Base-by-base conservation (phyloP, 1,140 invertebrate species). In the Drosophila kohkoa region DNA sequence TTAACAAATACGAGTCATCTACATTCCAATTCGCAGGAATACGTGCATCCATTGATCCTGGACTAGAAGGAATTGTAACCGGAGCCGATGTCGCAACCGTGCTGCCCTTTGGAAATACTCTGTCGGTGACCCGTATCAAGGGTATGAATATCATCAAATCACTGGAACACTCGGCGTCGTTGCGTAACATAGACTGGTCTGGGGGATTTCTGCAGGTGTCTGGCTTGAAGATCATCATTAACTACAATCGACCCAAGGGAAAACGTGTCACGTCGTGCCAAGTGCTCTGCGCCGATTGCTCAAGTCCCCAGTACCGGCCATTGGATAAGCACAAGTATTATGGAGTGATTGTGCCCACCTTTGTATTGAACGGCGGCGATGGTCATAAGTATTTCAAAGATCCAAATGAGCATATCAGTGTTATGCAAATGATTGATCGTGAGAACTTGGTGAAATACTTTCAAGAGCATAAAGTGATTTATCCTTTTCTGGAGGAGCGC, bases 191-290 rank as follows among this genome's bases (percentile, higher is more conserved):
- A 2, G 92, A 93, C 5, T 93, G 92, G 0, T 63, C 91, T 5
- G 95, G 94, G 10, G 94, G 94, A 64, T 95, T 95, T 81, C 86
- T 95, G 10, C 95, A 95, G 90, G 89, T 94, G 7, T 94, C 95
- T 6, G 95, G 95, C 0, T 74, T 95, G 25, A 86, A 93, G 57
- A 90, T 95, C 0, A 82, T 76, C 2, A 94, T 94, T 57, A 93
- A 95, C 88, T 92, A 94, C 69, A 85, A 92, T 7, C 91, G 92
- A 57, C 91, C 92, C 0, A 75, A 91, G 0, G 94, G 94, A 5
- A 92, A 91, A 5, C 91, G 94, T 11, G 92, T 95, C 0, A 83
- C 93, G 3, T 81, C 90, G 5, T 93, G 93, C 0, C 89, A 93
- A 79, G 94, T 93, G 0, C 76, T 93, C 1, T 95, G 95, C 78